Base-by-base conservation (phyloP, 1,140 invertebrate genomes). In the Sitodiplosis mosellana region DNA sequence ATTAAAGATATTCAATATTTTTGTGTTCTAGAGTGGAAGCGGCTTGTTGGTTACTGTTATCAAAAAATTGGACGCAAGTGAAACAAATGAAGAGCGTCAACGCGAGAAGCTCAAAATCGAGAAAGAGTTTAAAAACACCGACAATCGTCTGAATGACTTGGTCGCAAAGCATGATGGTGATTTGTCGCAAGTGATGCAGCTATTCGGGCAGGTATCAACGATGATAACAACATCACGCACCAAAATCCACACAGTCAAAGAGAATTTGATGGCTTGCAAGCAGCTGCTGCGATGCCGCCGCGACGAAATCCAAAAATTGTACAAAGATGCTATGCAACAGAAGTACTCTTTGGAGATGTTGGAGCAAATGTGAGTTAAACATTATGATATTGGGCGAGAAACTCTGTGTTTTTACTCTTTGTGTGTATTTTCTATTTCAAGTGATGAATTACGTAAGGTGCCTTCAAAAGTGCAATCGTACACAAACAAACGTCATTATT, bases 81-180 rank as follows among this genome's bases (percentile, higher is more conserved):
- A 91, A 67, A 93, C 88, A 27, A 89, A 89, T 65, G 89, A 94
- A 59, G 88, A 96, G 60, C 70, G 92, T 54, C 91, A 96, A 60
- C 80, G 86, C 58, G 92, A 96, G 67, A 92, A 92, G 58, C 80
- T 81, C 0, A 88, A 89, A 64, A 71, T 97, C 33, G 91, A 97
- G 67, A 84, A 87, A 54, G 89, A 92, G 60, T 96, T 86, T 59
- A 87, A 87, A 61, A 76, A 81, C 58, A 92, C 89, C 68, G 91
- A 96, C 69, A 77, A 81, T 52, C 74, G 75, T 55, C 70, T 97
- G 3, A 88, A 93, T 59, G 82, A 88, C 62, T 69, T 95, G 17
- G 86, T 98, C 18, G 82, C 83, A 20, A 74, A 76, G 21, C 84
- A 97, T 66, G 83, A 93, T 60, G 73, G 83, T 57, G 87, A 95